Conservation (phyloP, 2,113 vertebrate genomes). For the Trogon melanurus region DNA sequence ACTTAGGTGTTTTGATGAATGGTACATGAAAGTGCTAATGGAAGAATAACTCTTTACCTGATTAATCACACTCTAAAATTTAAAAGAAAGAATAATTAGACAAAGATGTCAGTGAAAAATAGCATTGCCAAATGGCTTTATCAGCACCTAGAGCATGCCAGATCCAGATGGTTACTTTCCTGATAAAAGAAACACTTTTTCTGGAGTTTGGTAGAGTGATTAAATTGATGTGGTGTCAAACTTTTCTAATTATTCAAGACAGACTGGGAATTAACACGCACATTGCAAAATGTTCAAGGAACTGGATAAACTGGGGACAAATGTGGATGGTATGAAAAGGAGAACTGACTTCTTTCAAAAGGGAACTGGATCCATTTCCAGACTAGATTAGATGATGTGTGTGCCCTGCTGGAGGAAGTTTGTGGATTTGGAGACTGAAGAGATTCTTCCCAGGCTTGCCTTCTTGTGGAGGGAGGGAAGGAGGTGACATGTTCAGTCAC, state of each 20-base stretch:
- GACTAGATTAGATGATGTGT: neutral
- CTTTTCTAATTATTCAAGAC: neutral
- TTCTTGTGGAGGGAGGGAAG: neutral
- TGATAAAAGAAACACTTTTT: neutral
- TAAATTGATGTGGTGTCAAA: neutral
- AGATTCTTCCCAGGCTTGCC: neutral
- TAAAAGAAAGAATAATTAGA: neutral
- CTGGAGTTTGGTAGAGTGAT: neutral
- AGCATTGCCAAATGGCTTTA: neutral
- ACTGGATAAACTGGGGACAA: neutral
- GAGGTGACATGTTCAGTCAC: neutral
- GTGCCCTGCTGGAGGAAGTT: neutral
- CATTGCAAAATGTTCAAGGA: neutral
- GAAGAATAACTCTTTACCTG: slow-evolving; percentile 5
- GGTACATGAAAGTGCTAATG: neutral
- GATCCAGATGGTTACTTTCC: neutral
- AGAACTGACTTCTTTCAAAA: neutral
- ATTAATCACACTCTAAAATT: neutral
- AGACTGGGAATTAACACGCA: neutral
- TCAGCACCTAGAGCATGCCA: neutral
- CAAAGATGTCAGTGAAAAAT: neutral
- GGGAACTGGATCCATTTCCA: neutral
- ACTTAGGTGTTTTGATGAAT: neutral
- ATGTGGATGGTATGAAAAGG: neutral
- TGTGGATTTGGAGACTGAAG: neutral